Evolutionary conservation across 2,888 invertebrate species (phyloP).

Genomic region (Nymphalis c-album): DNA sequence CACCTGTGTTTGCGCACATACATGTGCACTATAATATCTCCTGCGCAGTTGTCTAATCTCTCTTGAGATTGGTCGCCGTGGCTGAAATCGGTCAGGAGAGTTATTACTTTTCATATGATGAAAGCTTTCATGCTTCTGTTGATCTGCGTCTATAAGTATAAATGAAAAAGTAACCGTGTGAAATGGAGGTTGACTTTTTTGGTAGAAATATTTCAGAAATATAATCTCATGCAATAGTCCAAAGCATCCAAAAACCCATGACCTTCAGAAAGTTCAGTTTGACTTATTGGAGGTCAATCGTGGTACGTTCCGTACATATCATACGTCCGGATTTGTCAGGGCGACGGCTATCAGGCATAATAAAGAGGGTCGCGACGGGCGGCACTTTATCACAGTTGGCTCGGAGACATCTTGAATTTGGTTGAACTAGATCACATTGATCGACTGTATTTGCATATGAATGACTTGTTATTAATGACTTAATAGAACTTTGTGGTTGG

Average conservation of each 20-base stretch:
- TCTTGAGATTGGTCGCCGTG: too few relatives aligned
- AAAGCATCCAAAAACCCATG: background rate
- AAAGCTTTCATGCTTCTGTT: too few relatives aligned
- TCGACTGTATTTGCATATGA: background rate
- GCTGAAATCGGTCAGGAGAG: too few relatives aligned
- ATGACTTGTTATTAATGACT: background rate
- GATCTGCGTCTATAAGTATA: too few relatives aligned
- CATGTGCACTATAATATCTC: too few relatives aligned
- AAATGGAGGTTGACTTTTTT: too few relatives aligned
- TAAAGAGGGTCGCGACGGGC: constrained; percentile 12
- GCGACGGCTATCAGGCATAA: constrained; percentile 7
- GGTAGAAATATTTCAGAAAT: too few relatives aligned
- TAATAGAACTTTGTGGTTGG: background rate
- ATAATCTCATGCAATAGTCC: too few relatives aligned
- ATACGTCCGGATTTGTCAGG: constrained; percentile 4
- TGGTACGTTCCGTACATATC: background rate
- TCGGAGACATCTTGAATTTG: constrained; percentile 1
- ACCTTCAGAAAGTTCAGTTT: background rate
- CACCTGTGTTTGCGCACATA: too few relatives aligned
- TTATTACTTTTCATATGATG: too few relatives aligned
- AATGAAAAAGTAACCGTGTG: too few relatives aligned
- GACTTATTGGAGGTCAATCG: background rate
- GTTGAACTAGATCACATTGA: constrained; percentile 1
- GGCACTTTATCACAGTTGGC: constrained; percentile 10
- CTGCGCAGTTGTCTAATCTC: too few relatives aligned